phyloP scores from a whole-genome alignment of 2,888 invertebrate genomes.

The Tetragonula carbonaria region DNA sequence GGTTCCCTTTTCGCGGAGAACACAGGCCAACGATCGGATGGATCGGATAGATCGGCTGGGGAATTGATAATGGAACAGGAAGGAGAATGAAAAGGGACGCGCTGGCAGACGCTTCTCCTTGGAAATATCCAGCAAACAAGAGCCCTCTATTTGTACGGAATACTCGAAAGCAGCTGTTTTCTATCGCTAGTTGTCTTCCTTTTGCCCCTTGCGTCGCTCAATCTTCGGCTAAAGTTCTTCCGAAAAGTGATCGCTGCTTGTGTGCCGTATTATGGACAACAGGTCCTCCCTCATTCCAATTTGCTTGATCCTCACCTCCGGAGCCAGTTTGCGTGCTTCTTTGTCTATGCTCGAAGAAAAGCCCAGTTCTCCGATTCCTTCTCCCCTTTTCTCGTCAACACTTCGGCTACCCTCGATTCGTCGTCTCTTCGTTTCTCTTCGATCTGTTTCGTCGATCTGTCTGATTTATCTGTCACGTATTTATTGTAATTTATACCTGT shows the following conservation, averaged over 20 bases:
- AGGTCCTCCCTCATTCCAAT: slow-evolving; percentile 92
- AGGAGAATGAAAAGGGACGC: slow-evolving; percentile 40
- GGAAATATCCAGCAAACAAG: slow-evolving; percentile 50
- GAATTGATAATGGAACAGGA: slow-evolving; percentile 6
- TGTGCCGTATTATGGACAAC: slow-evolving; percentile 90
- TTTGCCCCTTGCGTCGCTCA: slow-evolving; percentile 25
- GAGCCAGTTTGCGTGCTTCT: slow-evolving; percentile 85
- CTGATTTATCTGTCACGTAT: slow-evolving; percentile 1
- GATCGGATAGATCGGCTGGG: background rate
- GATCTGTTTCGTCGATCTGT: background rate
- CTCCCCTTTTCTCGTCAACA: background rate
- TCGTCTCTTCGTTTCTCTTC: background rate
- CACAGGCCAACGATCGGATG: background rate
- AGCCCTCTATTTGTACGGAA: slow-evolving; percentile 60
- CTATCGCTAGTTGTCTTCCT: slow-evolving; percentile 33
- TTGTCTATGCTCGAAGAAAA: slow-evolving; percentile 51
- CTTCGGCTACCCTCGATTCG: slow-evolving; percentile 17
- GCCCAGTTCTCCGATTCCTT: slow-evolving; percentile 38
- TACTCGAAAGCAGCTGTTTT: slow-evolving; percentile 37
- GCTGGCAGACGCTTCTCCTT: slow-evolving; percentile 13
- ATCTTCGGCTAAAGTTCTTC: slow-evolving; percentile 85
- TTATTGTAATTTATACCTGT: background rate
- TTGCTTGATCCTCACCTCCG: slow-evolving; percentile 87
- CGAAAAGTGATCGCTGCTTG: slow-evolving; percentile 92
- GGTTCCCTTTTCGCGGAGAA: background rate